phyloP scores from a whole-genome alignment of 2,797 vertebrate genomes.

The Dallia pectoralis region DNA sequence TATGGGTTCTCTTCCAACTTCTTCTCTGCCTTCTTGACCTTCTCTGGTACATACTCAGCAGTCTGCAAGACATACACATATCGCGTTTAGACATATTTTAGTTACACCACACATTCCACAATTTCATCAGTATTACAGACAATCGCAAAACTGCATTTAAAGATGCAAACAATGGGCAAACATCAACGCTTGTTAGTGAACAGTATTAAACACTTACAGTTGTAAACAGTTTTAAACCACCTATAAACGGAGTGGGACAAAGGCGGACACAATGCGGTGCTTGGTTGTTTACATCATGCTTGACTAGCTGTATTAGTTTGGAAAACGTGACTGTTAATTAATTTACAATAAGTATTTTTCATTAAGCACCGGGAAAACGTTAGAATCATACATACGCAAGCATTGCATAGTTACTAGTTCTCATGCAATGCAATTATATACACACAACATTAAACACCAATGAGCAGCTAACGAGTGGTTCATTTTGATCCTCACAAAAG shows the following conservation, averaged over 20 bases:
- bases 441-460: background rate
- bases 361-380: background rate
- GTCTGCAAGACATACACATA: conserved; percentile 70
- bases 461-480: background rate
- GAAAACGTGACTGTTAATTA: background rate
- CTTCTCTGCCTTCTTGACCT: conserved; percentile 99
- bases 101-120: background rate
- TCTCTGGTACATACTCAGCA: conserved; percentile 96
- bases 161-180: too few species aligned
- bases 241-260: background rate
- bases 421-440: background rate
- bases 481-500: too few species aligned
- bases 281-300: conserved; percentile 2
- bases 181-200: background rate
- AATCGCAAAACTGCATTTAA: background rate
- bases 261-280: background rate
- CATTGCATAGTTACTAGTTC: too few species aligned
- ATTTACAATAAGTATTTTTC: background rate
- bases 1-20: conserved; percentile 99
- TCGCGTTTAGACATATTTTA: background rate
- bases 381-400: too few species aligned
- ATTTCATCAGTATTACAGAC: background rate
- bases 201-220: background rate
- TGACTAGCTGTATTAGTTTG: background rate
- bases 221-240: too few species aligned